A percentile compares a stretch with the other conserved stretches of the same genome.
Conservation (phyloP, 2,113 vertebrate species). For the Aegithalos caudatus region DNA sequence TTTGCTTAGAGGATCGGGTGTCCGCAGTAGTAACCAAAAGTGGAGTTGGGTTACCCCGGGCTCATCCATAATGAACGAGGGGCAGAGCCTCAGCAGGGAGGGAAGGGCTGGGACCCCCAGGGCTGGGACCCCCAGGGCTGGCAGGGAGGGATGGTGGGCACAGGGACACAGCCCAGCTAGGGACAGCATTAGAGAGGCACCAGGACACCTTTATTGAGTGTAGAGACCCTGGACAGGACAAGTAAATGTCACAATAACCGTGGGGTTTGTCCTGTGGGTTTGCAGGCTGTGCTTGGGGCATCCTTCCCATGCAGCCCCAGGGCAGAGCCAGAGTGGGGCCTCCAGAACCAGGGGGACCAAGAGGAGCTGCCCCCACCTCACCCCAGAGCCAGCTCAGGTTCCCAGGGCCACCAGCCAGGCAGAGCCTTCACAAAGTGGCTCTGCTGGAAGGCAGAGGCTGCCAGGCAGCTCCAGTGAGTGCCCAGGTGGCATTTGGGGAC, state of each 20-base stretch:
- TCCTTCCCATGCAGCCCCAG: background rate
- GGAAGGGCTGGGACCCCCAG: no score
- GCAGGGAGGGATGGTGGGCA: background rate
- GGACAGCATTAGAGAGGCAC: background rate
- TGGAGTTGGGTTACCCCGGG: background rate
- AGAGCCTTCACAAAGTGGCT: background rate
- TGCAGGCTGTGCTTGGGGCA: background rate
- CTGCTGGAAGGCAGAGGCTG: background rate
- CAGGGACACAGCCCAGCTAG: rapidly evolving
- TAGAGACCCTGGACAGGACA: background rate
- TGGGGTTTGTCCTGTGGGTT: background rate
- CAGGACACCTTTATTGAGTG: background rate
- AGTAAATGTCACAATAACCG: background rate
- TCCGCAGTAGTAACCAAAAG: background rate
- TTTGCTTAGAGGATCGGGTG: background rate
- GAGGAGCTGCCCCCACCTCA: background rate
- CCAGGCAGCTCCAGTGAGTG: background rate
- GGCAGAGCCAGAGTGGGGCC: background rate
- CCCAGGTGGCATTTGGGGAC: background rate
- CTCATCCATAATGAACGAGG: slow-evolving; percentile 26
- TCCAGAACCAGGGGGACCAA: background rate
- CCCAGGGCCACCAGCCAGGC: background rate
- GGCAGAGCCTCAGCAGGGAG: background rate
- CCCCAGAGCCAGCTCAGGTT: background rate
- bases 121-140: background rate